phyloP scores from a whole-genome alignment of 1,140 invertebrate species.

The Himalopsyche phryganea region DNA sequence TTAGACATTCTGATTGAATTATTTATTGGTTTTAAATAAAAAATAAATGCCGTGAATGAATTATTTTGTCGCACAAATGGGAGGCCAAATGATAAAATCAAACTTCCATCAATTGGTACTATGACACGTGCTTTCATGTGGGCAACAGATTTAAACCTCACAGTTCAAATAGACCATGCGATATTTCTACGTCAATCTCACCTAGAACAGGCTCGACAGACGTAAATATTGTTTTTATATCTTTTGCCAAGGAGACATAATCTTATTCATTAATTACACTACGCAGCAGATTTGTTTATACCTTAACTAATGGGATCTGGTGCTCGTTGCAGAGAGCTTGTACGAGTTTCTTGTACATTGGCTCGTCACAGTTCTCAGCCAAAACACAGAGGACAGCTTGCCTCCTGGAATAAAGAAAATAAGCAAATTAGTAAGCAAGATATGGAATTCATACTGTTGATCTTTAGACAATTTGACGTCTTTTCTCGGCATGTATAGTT shows the following conservation, averaged over 20 bases:
- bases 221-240: conserved; percentile 24
- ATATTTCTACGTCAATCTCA: conserved; percentile 22
- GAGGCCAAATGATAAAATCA: conserved; percentile 29
- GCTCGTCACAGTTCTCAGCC: conserved; percentile 97
- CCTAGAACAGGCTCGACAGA: conserved; percentile 27
- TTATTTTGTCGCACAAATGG: conserved; percentile 32
- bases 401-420: conserved; percentile 59
- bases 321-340: conserved; percentile 98
- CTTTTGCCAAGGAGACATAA: conserved; percentile 9
- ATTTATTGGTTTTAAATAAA: too few relatives aligned
- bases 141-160: conserved; percentile 18
- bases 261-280: too few relatives aligned
- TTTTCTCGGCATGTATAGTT: too few relatives aligned
- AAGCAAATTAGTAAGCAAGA: too few relatives aligned
- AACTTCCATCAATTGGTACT: conserved; percentile 25
- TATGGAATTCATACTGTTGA: too few relatives aligned
- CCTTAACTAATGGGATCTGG: conserved; percentile 92
- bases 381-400: conserved; percentile 94
- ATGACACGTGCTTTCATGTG: conserved; percentile 33
- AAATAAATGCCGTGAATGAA: too few relatives aligned
- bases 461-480: too few relatives aligned
- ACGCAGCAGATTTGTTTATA: conserved; percentile 25
- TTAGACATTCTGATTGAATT: background rate
- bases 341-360: conserved; percentile 96
- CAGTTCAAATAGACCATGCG: conserved; percentile 6